These are phyloP conservation scores for Metridium senile DNA, from an alignment of 92 coral and sea anemone species.

Conservation along the genomic window DNA sequence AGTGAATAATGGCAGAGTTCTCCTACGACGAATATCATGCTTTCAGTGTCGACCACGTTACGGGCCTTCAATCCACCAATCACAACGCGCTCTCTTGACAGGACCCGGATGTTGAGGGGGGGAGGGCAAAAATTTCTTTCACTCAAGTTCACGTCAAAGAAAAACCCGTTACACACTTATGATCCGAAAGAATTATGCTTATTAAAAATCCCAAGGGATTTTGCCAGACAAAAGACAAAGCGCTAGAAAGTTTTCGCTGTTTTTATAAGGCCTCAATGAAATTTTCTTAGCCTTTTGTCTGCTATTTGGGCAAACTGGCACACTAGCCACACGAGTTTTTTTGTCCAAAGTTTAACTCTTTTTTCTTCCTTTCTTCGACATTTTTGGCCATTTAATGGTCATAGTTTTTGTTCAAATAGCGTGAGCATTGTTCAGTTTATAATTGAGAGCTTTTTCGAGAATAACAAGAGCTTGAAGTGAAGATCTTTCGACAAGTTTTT, in stretches of 20 bases:
- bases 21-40: conserved; percentile 99
- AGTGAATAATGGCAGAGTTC: conserved; percentile 94
- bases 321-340: too few relatives aligned
- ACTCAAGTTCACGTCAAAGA: conserved; percentile 31
- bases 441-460: too few relatives aligned
- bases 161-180: conserved; percentile 25
- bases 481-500: too few relatives aligned
- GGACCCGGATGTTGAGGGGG: conserved; percentile 96
- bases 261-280: background rate
- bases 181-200: conserved; percentile 11
- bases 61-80: conserved; percentile 98
- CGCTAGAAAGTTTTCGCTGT: conserved; percentile 2
- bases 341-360: too few relatives aligned
- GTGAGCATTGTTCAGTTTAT: too few relatives aligned
- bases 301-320: too few relatives aligned
- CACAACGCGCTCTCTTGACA: conserved; percentile 75
- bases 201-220: conserved; percentile 38
- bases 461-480: too few relatives aligned
- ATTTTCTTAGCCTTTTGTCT: too few relatives aligned
- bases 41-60: conserved; percentile 99
- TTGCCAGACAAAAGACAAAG: conserved; percentile 11
- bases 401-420: too few relatives aligned
- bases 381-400: too few relatives aligned
- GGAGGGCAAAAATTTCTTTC: conserved; percentile 58
- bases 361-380: too few relatives aligned